Evolutionary conservation across 2,888 invertebrate genomes (phyloP), one percentile per base, ranked within the genome.

Genomic region (Diaperis boleti): DNA sequence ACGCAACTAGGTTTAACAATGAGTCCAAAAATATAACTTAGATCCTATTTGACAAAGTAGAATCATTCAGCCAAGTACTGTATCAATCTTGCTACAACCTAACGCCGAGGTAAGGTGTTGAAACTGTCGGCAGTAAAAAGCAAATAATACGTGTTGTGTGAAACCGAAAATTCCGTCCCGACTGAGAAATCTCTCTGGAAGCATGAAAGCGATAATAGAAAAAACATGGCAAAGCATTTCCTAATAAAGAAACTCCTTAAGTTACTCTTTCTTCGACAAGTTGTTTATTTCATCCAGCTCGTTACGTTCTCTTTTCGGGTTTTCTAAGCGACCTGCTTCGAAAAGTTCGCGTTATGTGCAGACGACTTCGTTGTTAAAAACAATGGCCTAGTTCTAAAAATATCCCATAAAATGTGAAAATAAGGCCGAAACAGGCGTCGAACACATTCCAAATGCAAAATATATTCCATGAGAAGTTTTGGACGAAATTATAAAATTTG

Each of bases 231-330:
- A 8, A 37, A 14, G 13, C 41, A 17, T 20, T 42, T 39, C 39
- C 44, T 50, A 35, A 41, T 59, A 65, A 42, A 62, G 41, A 52
- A 66, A 64, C 62, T 64, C 39, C 62, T 11, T 55, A 66, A 60
- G 61, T 66, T 55, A 55, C 37, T 64, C 47, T 41, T 57, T 42
- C 59, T 62, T 62, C 59, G 45, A 59, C 55, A 62, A 66, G 59
- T 67, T 67, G 45, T 64, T 67, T 67, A 65, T 62, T 67, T 65
- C 59, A 62, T 64, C 49, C 56, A 29, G 45, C 61, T 61, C 65
- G 65, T 66, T 63, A 63, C 52, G 55, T 45, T 63, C n/a, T 10
- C 18, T 50, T 41, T 20, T 18, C 29, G 33, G 41, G 33, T 50
- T 52, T 37, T 52, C 37, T 47, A 47, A 47, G 29, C 11, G 35